These are phyloP conservation scores for Gymnoscelis rufifasciata DNA, from an alignment of 2,888 invertebrate species.

Conservation along the genomic window DNA sequence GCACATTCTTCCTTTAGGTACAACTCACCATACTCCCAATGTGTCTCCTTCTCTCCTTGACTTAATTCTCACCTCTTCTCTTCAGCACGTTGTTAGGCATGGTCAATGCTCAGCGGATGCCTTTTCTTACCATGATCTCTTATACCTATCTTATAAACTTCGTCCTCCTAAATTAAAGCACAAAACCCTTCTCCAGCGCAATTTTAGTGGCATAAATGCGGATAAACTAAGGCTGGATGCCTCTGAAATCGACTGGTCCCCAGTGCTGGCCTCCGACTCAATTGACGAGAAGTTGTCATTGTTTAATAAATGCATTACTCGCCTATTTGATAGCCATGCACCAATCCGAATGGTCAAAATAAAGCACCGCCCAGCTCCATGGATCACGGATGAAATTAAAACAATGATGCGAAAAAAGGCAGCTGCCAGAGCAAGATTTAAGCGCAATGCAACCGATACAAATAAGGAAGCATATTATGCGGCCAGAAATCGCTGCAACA, in stretches of 20 bases:
- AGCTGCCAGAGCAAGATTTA: neutral
- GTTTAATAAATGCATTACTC: neutral
- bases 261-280: neutral
- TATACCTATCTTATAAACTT: slow-evolving; percentile 1
- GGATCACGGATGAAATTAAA: too few species aligned
- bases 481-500: too few species aligned
- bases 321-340: neutral
- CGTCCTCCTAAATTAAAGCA: slow-evolving; percentile 1
- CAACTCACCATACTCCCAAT: too few species aligned
- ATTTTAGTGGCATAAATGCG: neutral
- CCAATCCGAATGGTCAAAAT: neutral
- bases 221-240: neutral
- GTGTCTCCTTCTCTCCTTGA: too few species aligned
- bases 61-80: too few species aligned
- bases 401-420: neutral
- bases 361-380: neutral
- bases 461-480: neutral
- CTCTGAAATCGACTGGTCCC: too few species aligned
- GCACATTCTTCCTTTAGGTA: too few species aligned
- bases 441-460: neutral
- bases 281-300: neutral
- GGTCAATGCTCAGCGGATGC: neutral
- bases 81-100: too few species aligned
- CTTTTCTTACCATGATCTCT: slow-evolving; percentile 1
- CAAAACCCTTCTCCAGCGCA: neutral